Evolutionary conservation across 53 echinoderm and acorn worm species (phyloP), one percentile per base, ranked within the genome.

Genomic region (Astropecten irregularis): DNA sequence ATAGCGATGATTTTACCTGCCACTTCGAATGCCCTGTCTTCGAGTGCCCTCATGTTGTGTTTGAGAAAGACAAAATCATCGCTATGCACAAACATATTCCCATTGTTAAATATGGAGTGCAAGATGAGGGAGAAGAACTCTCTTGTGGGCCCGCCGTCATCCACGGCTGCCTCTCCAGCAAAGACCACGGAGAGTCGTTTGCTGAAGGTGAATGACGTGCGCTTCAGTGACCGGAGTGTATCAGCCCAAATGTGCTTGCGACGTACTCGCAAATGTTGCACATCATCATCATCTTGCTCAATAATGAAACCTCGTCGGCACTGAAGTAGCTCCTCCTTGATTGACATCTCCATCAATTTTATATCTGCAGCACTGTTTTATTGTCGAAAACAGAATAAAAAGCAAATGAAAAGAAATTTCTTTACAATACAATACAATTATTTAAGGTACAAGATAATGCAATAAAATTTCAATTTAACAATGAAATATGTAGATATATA

Each of bases 91-190:
- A 68, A 1, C 40, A 68, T 22, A 10, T 13, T 15, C 19, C 32
- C 63, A 28, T 68, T 68, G 7, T 3, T 7, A 27, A 42, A 68
- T 10, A 62, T 29, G 31, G 11, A 29, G 10, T n/a, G 28, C 8
- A 62, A 62, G 2, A 68, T 23, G 9, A 20, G 9, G 9, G 68
- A 40, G 28, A 63, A 68, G 42, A 40, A 68, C 26, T 68, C 68
- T 14, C 68, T 68, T 3, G 68, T 68, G 4, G 40, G 46, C 8
- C 68, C 68, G 16, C 68, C 68, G 8, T 68, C 68, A n/a, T 68
- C 68, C 8, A 68, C 68, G 2, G 40, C 68, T 42, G 68, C 3
- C 23, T 68, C 68, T 42, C 42, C 68, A 4, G 22, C 5, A 21
- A 68, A 68, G 4, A 22, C 13, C 2, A 68, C 26, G 11, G n/a